Base-by-base conservation (phyloP, 2,797 vertebrate genomes). In the Tympanoctomys barrerae region DNA sequence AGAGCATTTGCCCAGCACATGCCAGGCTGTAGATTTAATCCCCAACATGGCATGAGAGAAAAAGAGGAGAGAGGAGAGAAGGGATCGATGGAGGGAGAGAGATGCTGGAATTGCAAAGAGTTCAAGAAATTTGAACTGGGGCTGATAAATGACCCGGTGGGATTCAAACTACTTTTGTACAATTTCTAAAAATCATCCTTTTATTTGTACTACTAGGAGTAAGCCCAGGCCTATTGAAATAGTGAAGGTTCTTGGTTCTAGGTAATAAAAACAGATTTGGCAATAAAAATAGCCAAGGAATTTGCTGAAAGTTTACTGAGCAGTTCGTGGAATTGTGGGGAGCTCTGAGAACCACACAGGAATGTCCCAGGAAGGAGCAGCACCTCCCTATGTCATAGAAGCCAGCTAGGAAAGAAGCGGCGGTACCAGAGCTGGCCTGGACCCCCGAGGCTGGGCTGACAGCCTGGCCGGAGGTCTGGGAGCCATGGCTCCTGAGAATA, bases 71-170 rank as follows among this genome's bases (percentile, higher is more conserved):
- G 11, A 22, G 24, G 24, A 42, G 39, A 42, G 5, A 26, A 21
- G 39, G 71, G 5, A 26, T 11, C 13, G 12, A 42, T 42, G 36
- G 36, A 73, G 7, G 70, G 24, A 46, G 24, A 42, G 10, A 42
- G 71, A 96, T 91, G n/a, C 46, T 57, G 10, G 13, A 96, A 77
- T 24, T 42, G 68, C 62, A 95, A 92, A 90, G 81, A 78, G 7
- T 57, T 87, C 3, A 49, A 93, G 62, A 85, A 88, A 92, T 84
- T 59, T 79, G 31, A 88, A 59, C 33, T 81, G 57, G 46, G 13
- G 24, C n/a, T 90, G 22, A 10, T 87, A 94, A 95, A 79, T 78
- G 42, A 52, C 49, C 62, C 46, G 22, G 7, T 31, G 11, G 36
- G 24, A 83, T 62, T 87, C 70, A 91, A 94, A 89, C 2, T 31